These are phyloP conservation scores for Meiosimyza platycephala DNA, from an alignment of 2,888 invertebrate species.

Conservation along the genomic window DNA sequence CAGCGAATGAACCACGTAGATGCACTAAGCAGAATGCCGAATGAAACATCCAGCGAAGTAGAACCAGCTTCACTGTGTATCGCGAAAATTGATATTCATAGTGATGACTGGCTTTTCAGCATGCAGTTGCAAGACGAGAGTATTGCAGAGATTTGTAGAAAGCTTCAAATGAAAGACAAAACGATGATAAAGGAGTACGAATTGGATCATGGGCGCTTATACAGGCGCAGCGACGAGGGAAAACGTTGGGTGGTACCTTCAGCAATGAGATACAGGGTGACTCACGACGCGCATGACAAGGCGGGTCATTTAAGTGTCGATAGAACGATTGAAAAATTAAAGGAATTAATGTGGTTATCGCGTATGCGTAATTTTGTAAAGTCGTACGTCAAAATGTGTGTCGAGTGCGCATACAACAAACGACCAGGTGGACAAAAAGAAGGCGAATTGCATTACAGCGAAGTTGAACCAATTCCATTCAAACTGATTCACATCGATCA, in stretches of 20 bases:
- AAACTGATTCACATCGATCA: too few relatives aligned
- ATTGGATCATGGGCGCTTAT: slow-evolving; percentile 10
- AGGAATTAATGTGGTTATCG: too few relatives aligned
- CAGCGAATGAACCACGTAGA: slow-evolving; percentile 36
- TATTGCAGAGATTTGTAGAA: not conserved
- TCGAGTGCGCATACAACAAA: not conserved
- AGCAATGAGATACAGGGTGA: slow-evolving; percentile 16
- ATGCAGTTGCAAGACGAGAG: slow-evolving; percentile 27
- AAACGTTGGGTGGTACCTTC: slow-evolving; percentile 27
- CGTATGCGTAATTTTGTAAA: too few relatives aligned
- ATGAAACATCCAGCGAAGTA: too few relatives aligned
- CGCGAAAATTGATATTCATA: too few relatives aligned
- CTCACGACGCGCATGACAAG: slow-evolving; percentile 36
- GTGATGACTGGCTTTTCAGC: too few relatives aligned
- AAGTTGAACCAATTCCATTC: slow-evolving; percentile 1
- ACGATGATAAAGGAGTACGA: not conserved
- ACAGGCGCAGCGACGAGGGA: not conserved
- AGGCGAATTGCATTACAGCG: not conserved
- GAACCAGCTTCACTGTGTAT: too few relatives aligned
- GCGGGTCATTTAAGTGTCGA: slow-evolving; percentile 9
- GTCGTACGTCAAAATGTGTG: too few relatives aligned
- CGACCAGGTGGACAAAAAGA: not conserved
- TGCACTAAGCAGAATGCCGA: slow-evolving; percentile 24
- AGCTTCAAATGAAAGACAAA: not conserved
- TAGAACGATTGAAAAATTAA: not conserved